Base-by-base conservation (phyloP, 1,140 invertebrate genomes). In the Leucophenga varia region DNA sequence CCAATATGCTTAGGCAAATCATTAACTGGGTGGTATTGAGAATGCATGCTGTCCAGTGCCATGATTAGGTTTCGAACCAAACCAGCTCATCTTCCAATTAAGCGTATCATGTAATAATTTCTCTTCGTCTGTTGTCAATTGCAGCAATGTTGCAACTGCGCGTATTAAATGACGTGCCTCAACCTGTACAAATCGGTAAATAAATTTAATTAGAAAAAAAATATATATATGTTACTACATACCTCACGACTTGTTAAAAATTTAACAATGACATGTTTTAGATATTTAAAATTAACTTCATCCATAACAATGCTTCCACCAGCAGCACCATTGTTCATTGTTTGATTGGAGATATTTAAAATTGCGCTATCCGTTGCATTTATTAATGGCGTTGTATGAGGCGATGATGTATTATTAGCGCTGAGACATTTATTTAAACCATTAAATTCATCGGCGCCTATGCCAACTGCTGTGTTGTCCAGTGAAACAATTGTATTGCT, bases 221-320 rank as follows among this genome's bases (percentile, higher is more conserved):
- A 44, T 35, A n/a, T 2, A 36, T 28, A 38, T 41, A 30, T 31
- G 25, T 19, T 28, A 12, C 14, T 22, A 39, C 64, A 71, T 59
- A 87, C 86, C 81, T 95, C 92, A 57, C 89, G 80, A 63, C 91
- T 91, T 0, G 92, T 91, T 56, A 95, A 79, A 76, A 95, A 95
- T 71, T 94, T 93, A 5, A 96, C 85, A 42, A 96, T 84, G 47
- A 95, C 92, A 76, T 95, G 91, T 70, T 94, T 95, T 41, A 95
- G 79, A 77, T 95, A 95, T 69, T 89, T 86, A 64, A 73, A 72
- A 53, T 71, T 73, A 12, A 73, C 72, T 43, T 69, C 77, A 43
- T 81, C 75, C 50, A 81, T 81, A 56, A 80, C 79, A 4, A 82
- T 82, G 49, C n/a, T n/a, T n/a, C n/a, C n/a, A n/a, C n/a, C n/a